Evolutionary conservation across 2,113 vertebrate genomes (phyloP).

Genomic region (Channa maculata): DNA sequence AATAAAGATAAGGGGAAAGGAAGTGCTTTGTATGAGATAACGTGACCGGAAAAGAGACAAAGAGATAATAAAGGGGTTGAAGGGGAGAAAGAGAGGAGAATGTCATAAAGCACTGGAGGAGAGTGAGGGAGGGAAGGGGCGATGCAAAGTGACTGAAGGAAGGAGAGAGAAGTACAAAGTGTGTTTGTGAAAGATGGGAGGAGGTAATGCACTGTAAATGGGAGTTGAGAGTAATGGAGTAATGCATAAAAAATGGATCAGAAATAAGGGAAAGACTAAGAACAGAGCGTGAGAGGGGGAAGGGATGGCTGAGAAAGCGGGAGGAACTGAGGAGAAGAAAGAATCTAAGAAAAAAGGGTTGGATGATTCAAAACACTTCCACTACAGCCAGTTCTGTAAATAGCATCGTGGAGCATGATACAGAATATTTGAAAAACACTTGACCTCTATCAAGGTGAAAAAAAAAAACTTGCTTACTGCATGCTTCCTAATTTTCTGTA

Average conservation of each 20-base stretch:
- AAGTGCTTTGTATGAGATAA: slow-evolving; percentile 44
- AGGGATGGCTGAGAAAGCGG: slow-evolving; percentile 22
- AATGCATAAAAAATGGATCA: slow-evolving; percentile 82
- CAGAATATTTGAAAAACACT: slow-evolving; percentile 41
- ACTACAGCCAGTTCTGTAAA: slow-evolving; percentile 40
- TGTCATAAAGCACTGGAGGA: slow-evolving; percentile 53
- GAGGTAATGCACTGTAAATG: slow-evolving; percentile 76
- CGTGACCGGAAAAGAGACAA: slow-evolving; percentile 68
- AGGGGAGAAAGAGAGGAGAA: slow-evolving; percentile 44
- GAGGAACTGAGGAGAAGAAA: slow-evolving; percentile 49
- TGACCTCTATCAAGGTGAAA: slow-evolving; percentile 60
- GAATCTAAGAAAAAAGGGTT: slow-evolving; percentile 37
- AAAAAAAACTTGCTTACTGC: slow-evolving; percentile 31
- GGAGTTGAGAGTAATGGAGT: slow-evolving; percentile 75
- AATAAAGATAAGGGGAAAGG: slow-evolving; percentile 37
- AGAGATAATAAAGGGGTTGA: slow-evolving; percentile 66
- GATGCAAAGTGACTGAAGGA: slow-evolving; percentile 44
- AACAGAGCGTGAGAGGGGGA: slow-evolving; percentile 33
- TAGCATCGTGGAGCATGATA: slow-evolving; percentile 32
- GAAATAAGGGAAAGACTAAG: slow-evolving; percentile 71
- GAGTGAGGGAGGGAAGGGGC: slow-evolving; percentile 15
- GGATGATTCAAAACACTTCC: slow-evolving; percentile 45
- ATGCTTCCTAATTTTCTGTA: slow-evolving; percentile 39
- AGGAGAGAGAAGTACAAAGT: slow-evolving; percentile 63
- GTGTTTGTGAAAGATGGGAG: slow-evolving; percentile 66